Evolutionary conservation across 2,113 vertebrate species (phyloP).

Genomic region (Equus przewalskii): DNA sequence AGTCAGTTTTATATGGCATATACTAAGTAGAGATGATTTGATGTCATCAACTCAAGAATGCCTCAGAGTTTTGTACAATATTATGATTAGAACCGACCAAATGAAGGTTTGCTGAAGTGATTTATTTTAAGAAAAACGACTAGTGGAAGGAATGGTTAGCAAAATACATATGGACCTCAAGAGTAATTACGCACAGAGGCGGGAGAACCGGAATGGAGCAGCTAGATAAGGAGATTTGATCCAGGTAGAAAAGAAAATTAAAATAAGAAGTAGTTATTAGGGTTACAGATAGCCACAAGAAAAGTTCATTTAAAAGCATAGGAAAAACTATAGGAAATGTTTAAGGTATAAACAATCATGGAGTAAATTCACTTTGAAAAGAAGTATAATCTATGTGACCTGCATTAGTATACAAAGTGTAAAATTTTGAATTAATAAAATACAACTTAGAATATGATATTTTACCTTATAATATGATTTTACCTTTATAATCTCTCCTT

Average conservation of each 20-base stretch:
- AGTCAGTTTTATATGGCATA: background rate
- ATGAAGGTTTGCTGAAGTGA: background rate
- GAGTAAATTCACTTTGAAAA: background rate
- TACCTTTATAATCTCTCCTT: background rate
- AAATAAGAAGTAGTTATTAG: background rate
- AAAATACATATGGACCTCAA: background rate
- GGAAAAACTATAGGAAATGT: background rate
- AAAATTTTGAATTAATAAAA: background rate
- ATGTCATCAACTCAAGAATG: background rate
- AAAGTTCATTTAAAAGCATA: background rate
- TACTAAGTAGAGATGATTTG: background rate
- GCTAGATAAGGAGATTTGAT: background rate
- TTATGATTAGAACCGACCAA: background rate
- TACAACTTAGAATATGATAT: background rate
- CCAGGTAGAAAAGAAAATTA: background rate
- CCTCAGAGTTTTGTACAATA: background rate
- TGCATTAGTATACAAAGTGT: background rate
- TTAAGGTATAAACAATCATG: background rate
- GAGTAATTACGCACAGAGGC: background rate
- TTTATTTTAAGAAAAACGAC: background rate
- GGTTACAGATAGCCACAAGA: background rate
- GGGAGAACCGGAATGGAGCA: background rate
- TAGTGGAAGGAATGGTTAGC: background rate
- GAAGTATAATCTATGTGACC: fast-evolving
- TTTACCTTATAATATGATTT: background rate